These are phyloP conservation scores for Rhagoletis pomonella DNA, from an alignment of 1,140 invertebrate species.

Conservation along the genomic window DNA sequence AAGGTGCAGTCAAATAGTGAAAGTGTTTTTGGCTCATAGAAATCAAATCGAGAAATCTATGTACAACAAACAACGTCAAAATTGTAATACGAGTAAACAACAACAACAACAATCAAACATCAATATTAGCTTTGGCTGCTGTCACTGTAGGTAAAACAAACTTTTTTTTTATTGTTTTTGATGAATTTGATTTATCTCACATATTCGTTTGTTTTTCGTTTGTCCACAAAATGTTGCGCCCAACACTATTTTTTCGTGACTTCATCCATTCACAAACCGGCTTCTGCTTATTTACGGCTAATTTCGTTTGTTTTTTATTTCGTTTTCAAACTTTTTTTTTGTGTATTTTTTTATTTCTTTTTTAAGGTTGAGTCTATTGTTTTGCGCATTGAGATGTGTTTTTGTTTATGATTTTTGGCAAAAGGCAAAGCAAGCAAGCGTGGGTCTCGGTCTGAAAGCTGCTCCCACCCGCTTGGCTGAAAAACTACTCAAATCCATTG, in stretches of 20 bases:
- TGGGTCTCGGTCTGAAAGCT: neutral
- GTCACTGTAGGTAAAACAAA: neutral
- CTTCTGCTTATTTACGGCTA: neutral
- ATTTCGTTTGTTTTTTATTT: neutral
- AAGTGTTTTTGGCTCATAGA: slow-evolving; percentile 28
- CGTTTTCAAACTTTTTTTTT: neutral
- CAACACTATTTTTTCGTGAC: too few relatives aligned
- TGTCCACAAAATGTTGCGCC: neutral
- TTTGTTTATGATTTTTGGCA: neutral
- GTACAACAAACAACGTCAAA: too few relatives aligned
- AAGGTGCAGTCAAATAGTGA: slow-evolving; percentile 6
- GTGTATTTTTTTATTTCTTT: neutral
- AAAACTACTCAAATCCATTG: neutral
- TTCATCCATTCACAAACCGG: neutral
- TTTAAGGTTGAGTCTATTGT: neutral
- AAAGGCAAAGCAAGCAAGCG: neutral
- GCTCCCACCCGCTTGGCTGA: neutral
- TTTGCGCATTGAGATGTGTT: neutral
- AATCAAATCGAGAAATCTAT: too few relatives aligned
- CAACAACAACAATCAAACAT: neutral
- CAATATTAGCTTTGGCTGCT: neutral
- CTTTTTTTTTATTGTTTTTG: neutral
- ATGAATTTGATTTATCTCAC: neutral
- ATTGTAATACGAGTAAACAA: too few relatives aligned
- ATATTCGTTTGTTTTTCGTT: neutral